Evolutionary conservation across 2,113 vertebrate genomes (phyloP).

Genomic region (Proterorhinus semilunaris): DNA sequence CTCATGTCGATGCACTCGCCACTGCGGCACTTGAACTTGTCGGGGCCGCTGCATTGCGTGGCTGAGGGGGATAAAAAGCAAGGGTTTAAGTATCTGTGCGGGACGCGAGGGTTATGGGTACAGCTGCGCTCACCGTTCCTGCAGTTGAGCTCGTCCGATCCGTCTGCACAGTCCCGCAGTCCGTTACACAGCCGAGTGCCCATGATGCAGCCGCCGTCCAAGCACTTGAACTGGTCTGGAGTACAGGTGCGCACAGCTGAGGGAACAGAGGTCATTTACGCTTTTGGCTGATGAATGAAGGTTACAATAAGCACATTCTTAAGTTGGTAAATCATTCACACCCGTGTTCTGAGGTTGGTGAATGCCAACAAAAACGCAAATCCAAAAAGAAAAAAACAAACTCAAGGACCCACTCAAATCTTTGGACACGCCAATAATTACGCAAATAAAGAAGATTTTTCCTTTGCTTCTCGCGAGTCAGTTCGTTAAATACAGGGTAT

Average conservation of each 20-base stretch:
- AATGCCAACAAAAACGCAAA: too few species aligned
- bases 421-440: too few species aligned
- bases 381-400: too few species aligned
- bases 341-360: too few species aligned
- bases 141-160: constrained; percentile 90
- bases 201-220: constrained; percentile 89
- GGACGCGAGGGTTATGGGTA: not conserved
- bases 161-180: constrained; percentile 88
- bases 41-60: constrained; percentile 88
- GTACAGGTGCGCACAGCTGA: constrained; percentile 88
- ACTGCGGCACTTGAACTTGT: constrained; percentile 94
- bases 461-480: too few species aligned
- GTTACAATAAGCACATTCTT: too few species aligned
- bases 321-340: too few species aligned
- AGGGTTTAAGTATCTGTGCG: not conserved
- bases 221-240: constrained; percentile 93
- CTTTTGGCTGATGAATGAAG: too few species aligned
- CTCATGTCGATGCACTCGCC: constrained; percentile 93
- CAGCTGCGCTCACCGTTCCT: constrained; percentile 78
- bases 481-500: too few species aligned
- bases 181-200: constrained; percentile 91
- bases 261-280: constrained; percentile 1
- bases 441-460: too few species aligned
- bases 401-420: too few species aligned
- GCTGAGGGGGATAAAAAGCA: constrained; percentile 63